Evolutionary conservation across 2,888 invertebrate genomes (phyloP).

Genomic region (Oscheius sp.): DNA sequence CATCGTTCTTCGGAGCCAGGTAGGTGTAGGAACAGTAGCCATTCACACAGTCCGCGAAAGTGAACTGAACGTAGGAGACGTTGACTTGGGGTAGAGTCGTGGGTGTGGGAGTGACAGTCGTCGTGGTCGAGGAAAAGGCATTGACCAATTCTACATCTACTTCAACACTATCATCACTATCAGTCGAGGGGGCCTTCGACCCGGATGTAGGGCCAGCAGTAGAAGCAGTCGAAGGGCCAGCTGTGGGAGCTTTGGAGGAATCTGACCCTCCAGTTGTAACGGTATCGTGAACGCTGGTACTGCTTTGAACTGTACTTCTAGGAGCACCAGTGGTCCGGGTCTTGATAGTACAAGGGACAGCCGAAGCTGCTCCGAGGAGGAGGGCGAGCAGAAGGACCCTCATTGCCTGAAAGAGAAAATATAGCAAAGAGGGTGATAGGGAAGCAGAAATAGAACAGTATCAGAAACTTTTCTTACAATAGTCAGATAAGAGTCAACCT

Average conservation of each 20-base stretch:
- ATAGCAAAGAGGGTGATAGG: not conserved
- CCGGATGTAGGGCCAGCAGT: not conserved
- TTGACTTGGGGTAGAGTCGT: conserved; percentile 30
- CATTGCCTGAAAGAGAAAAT: not conserved
- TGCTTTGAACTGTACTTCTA: too few relatives aligned
- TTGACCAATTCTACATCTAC: not conserved
- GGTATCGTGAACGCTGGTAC: not conserved
- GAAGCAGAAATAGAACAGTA: not conserved
- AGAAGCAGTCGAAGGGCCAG: not conserved
- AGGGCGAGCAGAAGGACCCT: not conserved
- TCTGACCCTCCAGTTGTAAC: not conserved
- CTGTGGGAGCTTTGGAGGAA: not conserved
- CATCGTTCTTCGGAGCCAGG: conserved; percentile 18
- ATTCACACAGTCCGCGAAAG: not conserved
- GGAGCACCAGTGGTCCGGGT: too few relatives aligned
- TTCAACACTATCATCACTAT: too few relatives aligned
- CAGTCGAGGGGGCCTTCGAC: not conserved
- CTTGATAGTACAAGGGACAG: too few relatives aligned
- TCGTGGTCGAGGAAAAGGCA: not conserved
- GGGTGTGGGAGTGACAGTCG: not conserved
- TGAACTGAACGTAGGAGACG: conserved; percentile 23
- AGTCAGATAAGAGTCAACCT: too few relatives aligned
- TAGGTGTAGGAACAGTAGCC: conserved; percentile 19
- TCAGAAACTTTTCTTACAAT: too few relatives aligned
- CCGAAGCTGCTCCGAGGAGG: not conserved